Conservation (phyloP, 2,113 vertebrate genomes). For the Saguinus imperator region DNA sequence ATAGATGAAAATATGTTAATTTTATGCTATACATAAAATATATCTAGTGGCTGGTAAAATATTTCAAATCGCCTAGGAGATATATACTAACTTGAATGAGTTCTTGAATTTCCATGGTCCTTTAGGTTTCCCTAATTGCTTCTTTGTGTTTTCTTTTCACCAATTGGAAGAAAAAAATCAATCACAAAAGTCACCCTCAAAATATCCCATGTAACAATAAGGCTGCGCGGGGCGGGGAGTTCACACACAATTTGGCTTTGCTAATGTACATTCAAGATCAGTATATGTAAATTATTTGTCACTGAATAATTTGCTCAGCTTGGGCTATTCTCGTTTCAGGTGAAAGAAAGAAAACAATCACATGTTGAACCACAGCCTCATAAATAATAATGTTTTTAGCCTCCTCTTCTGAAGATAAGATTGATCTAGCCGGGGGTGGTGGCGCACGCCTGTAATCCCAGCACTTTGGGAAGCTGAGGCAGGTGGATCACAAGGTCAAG, state of each 20-base stretch:
- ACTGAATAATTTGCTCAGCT: neutral
- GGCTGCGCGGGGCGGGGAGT: accelerated
- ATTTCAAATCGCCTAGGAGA: neutral
- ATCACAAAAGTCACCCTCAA: neutral
- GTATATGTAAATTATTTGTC: neutral
- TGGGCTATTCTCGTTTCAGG: neutral
- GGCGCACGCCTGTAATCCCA: no score
- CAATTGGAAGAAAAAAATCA: neutral
- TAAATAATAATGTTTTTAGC: constrained; percentile 10
- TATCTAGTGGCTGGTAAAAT: neutral
- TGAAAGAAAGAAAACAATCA: neutral
- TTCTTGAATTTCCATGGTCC: neutral
- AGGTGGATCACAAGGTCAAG: no score
- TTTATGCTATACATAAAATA: neutral
- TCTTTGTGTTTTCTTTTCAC: neutral
- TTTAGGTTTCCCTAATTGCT: neutral
- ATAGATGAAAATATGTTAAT: neutral
- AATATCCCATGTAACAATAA: neutral
- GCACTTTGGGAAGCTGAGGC: no score
- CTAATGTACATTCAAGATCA: neutral
- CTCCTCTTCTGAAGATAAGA: neutral
- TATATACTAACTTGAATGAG: neutral
- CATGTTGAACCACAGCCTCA: neutral
- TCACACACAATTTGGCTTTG: neutral
- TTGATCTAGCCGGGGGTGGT: neutral